phyloP scores from a whole-genome alignment of 2,113 vertebrate genomes.

The Epinephelus fuscoguttatus region DNA sequence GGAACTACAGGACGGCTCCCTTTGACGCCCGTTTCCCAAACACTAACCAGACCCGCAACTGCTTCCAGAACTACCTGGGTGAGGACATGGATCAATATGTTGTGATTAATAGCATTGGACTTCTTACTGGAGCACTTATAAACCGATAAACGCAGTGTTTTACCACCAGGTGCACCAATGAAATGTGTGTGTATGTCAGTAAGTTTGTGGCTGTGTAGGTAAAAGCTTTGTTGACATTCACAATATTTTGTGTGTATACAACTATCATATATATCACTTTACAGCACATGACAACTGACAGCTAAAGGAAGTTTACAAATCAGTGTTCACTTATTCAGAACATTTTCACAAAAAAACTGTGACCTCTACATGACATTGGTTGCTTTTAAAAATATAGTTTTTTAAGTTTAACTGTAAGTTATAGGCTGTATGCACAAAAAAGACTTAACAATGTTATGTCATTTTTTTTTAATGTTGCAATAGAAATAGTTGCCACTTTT shows the following conservation, averaged over 20 bases:
- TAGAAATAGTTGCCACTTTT: too few species aligned
- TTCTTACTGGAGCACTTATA: background rate
- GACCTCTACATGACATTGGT: conserved; percentile 11
- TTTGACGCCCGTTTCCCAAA: conserved; percentile 90
- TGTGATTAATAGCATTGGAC: background rate
- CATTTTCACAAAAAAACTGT: background rate
- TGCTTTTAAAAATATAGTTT: too few species aligned
- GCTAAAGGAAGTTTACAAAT: background rate
- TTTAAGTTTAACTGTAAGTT: too few species aligned
- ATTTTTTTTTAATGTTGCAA: too few species aligned
- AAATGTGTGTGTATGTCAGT: background rate
- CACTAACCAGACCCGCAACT: conserved; percentile 89
- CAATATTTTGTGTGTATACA: background rate
- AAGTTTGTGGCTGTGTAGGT: background rate
- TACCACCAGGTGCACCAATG: background rate
- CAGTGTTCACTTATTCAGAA: background rate
- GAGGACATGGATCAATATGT: conserved; percentile 23
- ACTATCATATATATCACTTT: background rate
- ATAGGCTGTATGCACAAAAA: too few species aligned
- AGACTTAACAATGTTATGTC: too few species aligned
- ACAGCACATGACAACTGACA: background rate
- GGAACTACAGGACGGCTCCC: conserved; percentile 86
- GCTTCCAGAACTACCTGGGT: conserved; percentile 90
- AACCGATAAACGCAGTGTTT: background rate
- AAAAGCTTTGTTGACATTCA: background rate